Evolutionary conservation across 2,888 invertebrate species (phyloP).

Genomic region (Odontomyia ornata): DNA sequence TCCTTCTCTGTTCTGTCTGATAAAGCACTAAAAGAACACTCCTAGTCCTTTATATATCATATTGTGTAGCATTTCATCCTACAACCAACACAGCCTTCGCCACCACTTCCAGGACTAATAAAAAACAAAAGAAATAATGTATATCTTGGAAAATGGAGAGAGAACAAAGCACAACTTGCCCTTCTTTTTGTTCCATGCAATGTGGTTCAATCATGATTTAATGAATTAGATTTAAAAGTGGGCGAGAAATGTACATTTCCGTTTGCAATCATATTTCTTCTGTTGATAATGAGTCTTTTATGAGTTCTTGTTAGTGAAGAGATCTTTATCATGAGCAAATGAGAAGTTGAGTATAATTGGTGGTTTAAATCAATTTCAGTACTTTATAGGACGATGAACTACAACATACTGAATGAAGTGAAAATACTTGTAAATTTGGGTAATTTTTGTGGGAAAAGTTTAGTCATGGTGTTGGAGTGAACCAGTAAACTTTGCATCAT

Average conservation of each 20-base stretch:
- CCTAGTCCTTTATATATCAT: not conserved
- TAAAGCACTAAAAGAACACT: slow-evolving; percentile 6
- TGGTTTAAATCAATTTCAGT: too few relatives aligned
- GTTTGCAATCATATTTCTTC: not conserved
- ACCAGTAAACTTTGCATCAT: too few relatives aligned
- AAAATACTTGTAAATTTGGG: too few relatives aligned
- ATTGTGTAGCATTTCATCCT: slow-evolving; percentile 3
- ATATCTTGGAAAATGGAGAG: not conserved
- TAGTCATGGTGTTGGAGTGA: too few relatives aligned
- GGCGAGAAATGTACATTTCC: not conserved
- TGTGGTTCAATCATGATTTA: slow-evolving; percentile 20
- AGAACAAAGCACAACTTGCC: slow-evolving; percentile 10
- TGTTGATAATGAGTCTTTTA: too few relatives aligned
- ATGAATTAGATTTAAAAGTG: slow-evolving; percentile 8
- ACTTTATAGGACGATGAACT: too few relatives aligned
- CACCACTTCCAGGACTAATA: not conserved
- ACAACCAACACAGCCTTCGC: too few relatives aligned
- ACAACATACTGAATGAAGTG: too few relatives aligned
- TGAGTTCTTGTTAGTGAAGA: too few relatives aligned
- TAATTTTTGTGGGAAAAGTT: too few relatives aligned
- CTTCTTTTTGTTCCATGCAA: slow-evolving; percentile 10
- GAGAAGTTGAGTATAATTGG: too few relatives aligned
- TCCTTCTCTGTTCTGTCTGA: not conserved
- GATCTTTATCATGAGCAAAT: too few relatives aligned
- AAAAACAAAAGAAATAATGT: not conserved